Evolutionary conservation across 2,113 vertebrate species (phyloP), one percentile per base, ranked within the genome.

Genomic region (Tretioscincus oriximinensis): DNA sequence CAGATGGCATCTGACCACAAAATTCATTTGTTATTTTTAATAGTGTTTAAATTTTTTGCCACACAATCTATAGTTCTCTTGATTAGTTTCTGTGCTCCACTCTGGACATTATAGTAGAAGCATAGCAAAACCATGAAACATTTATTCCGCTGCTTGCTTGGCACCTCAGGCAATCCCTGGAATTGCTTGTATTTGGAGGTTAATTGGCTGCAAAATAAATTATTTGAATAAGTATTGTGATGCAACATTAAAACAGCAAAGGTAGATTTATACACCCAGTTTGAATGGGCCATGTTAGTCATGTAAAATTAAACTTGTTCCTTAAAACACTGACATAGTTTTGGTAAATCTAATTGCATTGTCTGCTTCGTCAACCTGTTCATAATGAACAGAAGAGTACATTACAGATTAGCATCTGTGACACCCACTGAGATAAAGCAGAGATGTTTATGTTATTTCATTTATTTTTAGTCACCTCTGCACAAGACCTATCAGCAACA

Each of bases 1-100:
- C 80, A 92, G 83, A 87, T 87, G 82, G 65, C 84, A 29, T 87
- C 76, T 81, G 89, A n/a, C 26, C 71, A 35, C 86, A 79, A 72
- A 76, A 61, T 84, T 77, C 70, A 65, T 7, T 84, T 83, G 84
- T 82, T 86, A n/a, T 83, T 85, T 61, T 84, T 76, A 85, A 67
- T 67, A 47, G n/a, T 72, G 29, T 82, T 85, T 79, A 51, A 75
- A 12, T 82, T 76, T 41, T 82, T 73, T 75, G 64, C 49, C 9
- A 81, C 77, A 90, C 60, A 5, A 16, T 12, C 16, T 47, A 60
- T 35, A 31, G 80, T 41, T 76, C 29, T 21, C 0, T 0, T 87
- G 80, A 26, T 84, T 31, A 75, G 77, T 41, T 54, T 72, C 70
- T 29, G 49, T 72, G 63, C 31, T 45, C 61, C 31, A 71, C 73